A percentile compares a stretch with the other conserved stretches of the same genome.
phyloP scores from a whole-genome alignment of 2,888 invertebrate species.

The Stratiomys singularior region DNA sequence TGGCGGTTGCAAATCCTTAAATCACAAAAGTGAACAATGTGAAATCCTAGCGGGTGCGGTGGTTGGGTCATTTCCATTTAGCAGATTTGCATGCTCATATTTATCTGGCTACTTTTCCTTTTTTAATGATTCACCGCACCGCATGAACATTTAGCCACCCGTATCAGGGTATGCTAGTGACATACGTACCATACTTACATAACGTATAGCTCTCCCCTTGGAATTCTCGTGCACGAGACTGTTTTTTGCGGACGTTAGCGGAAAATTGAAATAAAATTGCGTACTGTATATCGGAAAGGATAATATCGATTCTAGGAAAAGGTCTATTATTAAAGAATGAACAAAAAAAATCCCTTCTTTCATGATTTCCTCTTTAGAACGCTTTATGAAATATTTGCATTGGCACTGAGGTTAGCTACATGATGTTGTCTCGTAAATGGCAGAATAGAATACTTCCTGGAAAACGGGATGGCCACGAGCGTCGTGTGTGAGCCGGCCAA shows the following conservation, averaged over 20 bases:
- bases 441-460: neutral
- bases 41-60: neutral
- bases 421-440: neutral
- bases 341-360: neutral
- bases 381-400: neutral
- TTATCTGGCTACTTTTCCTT: neutral
- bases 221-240: neutral
- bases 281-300: neutral
- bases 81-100: constrained; percentile 10
- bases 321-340: neutral
- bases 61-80: constrained; percentile 12
- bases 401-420: neutral
- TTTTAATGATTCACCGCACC: neutral
- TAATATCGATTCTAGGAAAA: neutral
- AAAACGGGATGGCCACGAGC: too few species aligned
- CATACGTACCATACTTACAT: too few species aligned
- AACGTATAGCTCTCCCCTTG: too few species aligned
- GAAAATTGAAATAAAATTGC: neutral
- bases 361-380: neutral
- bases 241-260: neutral
- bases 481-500: too few species aligned
- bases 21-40: constrained; percentile 20
- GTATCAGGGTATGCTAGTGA: neutral
- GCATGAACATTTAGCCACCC: too few species aligned
- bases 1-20: constrained; percentile 17